Conservation (phyloP, 2,113 vertebrate genomes). For the Loxodonta africana region DNA sequence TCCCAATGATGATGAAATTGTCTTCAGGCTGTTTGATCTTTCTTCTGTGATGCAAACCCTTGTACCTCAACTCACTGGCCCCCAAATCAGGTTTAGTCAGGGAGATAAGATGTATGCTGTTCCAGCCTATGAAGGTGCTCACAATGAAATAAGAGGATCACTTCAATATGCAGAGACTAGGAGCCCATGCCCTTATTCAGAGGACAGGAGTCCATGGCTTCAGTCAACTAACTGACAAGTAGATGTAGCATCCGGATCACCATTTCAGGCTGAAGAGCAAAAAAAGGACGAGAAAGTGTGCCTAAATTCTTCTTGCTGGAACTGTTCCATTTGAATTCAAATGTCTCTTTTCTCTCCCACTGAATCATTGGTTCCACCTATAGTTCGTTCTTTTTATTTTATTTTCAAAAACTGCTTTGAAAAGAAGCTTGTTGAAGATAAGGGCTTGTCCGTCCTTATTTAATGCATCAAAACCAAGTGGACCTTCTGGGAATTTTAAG, state of each 20-base stretch:
- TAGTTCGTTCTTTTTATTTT: background rate
- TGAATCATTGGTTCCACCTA: background rate
- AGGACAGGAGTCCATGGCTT: background rate
- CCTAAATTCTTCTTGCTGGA: conserved; percentile 61
- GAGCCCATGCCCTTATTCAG: background rate
- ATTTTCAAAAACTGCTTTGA: background rate
- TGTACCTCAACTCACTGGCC: background rate
- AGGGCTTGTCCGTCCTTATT: background rate
- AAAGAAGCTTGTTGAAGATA: conserved; percentile 35
- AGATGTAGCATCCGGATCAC: background rate
- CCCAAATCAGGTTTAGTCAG: conserved; percentile 21
- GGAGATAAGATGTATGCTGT: conserved; percentile 16
- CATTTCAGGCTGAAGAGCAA: background rate
- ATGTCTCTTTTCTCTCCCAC: background rate
- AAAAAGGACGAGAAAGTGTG: conserved; percentile 21
- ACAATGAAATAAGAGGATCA: background rate
- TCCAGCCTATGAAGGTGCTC: background rate
- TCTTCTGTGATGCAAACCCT: conserved; percentile 49
- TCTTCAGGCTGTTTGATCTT: conserved; percentile 4
- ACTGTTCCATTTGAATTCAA: conserved; percentile 49
- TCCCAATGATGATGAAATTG: background rate
- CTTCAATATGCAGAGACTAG: background rate
- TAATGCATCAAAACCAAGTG: background rate
- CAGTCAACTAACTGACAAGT: background rate
- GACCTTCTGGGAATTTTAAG: conserved; percentile 43